These are phyloP conservation scores for Huso huso DNA, from an alignment of 2,797 vertebrate species.

Conservation along the genomic window DNA sequence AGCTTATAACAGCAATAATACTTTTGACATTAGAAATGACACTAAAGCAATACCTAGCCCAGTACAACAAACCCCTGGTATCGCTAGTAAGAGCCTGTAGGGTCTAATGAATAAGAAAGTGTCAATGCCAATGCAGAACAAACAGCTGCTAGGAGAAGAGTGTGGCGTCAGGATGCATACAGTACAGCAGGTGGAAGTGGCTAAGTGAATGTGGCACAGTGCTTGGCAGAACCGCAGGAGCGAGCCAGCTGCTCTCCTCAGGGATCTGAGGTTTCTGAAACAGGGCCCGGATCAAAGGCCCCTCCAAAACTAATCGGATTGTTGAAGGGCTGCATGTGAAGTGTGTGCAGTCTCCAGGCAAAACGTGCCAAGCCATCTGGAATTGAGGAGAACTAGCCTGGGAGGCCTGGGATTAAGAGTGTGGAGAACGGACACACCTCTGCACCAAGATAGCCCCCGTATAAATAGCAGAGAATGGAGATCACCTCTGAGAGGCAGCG, in stretches of 20 bases:
- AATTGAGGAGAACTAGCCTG: not conserved
- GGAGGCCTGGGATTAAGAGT: no score
- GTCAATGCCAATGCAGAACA: not conserved
- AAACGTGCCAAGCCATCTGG: constrained; percentile 6
- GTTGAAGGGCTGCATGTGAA: constrained; percentile 10
- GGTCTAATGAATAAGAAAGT: not conserved
- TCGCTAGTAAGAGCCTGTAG: not conserved
- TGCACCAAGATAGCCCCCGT: constrained; percentile 15
- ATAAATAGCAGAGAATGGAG: not conserved
- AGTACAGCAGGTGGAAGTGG: constrained; percentile 13
- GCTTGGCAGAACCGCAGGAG: constrained; percentile 38
- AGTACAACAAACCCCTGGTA: not conserved
- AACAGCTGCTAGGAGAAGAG: not conserved
- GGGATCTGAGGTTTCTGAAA: constrained; percentile 12
- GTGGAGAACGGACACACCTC: no score
- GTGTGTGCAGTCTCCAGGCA: constrained; percentile 11
- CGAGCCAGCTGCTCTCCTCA: constrained; percentile 32
- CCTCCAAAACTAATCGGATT: constrained; percentile 33
- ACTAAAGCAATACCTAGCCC: not conserved
- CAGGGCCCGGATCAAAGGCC: constrained; percentile 40
- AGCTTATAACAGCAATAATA: no score
- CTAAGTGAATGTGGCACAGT: constrained; percentile 24
- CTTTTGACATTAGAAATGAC: no score
- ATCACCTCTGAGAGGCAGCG: no score
- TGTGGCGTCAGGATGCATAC: not conserved